Evolutionary conservation across 2,113 vertebrate genomes (phyloP).

Genomic region (Pachyramphus minor): DNA sequence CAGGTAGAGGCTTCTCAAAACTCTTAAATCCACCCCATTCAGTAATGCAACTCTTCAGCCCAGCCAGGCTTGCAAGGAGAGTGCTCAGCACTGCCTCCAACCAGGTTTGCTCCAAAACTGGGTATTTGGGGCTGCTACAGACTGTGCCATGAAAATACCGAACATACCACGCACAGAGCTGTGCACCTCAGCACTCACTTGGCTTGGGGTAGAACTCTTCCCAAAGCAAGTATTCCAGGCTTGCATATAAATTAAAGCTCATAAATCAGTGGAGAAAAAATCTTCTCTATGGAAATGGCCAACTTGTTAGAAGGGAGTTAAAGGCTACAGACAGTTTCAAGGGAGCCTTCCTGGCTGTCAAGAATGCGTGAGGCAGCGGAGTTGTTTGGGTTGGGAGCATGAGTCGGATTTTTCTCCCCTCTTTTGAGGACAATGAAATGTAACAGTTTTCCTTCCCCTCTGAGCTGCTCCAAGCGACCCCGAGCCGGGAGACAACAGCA

Average conservation of each 20-base stretch:
- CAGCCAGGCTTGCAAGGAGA: neutral
- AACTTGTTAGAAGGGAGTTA: constrained; percentile 24
- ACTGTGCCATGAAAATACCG: neutral
- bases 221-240: constrained; percentile 44
- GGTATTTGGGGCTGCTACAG: neutral
- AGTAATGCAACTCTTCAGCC: neutral
- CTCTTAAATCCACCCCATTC: neutral
- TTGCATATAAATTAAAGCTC: constrained; percentile 45
- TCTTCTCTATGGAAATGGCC: neutral
- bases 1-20: neutral
- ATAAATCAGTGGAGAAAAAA: constrained; percentile 42
- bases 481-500: constrained; percentile 26
- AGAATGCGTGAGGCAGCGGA: neutral
- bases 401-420: constrained; percentile 13
- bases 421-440: constrained; percentile 60
- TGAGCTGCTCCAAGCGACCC: neutral
- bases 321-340: neutral
- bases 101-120: neutral
- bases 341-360: constrained; percentile 45
- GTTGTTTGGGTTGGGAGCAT: constrained; percentile 52
- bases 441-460: constrained; percentile 49
- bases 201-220: constrained; percentile 31
- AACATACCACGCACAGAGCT: neutral
- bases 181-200: neutral
- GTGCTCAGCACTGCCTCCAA: neutral